phyloP scores from a whole-genome alignment of 2,113 vertebrate species.

The Zootoca vivipara region DNA sequence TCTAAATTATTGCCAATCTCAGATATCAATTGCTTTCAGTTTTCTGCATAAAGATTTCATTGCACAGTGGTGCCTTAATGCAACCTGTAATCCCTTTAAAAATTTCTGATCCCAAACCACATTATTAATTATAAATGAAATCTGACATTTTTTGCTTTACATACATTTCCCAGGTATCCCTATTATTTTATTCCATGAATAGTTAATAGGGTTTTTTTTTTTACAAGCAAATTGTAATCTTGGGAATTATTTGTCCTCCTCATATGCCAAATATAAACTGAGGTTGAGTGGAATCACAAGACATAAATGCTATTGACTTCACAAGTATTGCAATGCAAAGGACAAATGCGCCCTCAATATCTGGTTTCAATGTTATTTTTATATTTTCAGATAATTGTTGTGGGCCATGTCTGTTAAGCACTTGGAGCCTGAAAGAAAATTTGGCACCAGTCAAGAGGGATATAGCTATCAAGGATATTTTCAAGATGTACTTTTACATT shows the following conservation, averaged over 20 bases:
- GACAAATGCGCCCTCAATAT: neutral
- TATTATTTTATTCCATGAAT: constrained; percentile 31
- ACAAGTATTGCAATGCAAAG: neutral
- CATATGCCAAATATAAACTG: constrained; percentile 14
- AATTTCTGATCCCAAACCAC: constrained; percentile 16
- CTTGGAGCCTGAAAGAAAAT: constrained; percentile 30
- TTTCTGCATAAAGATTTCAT: neutral
- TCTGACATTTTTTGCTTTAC: constrained; percentile 48
- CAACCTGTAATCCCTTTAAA: constrained; percentile 34
- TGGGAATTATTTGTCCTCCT: constrained; percentile 37
- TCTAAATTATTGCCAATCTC: neutral
- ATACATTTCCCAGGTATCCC: constrained; percentile 45
- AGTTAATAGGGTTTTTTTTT: constrained; percentile 48
- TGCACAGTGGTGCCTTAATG: constrained; percentile 16
- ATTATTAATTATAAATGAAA: constrained; percentile 60
- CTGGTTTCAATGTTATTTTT: constrained; percentile 15
- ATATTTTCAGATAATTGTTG: neutral
- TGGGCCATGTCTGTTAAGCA: neutral
- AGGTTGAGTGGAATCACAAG: constrained; percentile 25
- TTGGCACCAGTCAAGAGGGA: neutral
- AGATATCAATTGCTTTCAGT: neutral
- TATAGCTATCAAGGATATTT: constrained; percentile 8
- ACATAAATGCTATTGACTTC: constrained; percentile 22
- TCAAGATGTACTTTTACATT: constrained; percentile 3
- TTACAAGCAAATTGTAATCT: constrained; percentile 49